Percentiles rank a stretch among this genome's conserved stretches.
Evolutionary conservation across 1,140 invertebrate species (phyloP).

Genomic region (Meteorus sp.): DNA sequence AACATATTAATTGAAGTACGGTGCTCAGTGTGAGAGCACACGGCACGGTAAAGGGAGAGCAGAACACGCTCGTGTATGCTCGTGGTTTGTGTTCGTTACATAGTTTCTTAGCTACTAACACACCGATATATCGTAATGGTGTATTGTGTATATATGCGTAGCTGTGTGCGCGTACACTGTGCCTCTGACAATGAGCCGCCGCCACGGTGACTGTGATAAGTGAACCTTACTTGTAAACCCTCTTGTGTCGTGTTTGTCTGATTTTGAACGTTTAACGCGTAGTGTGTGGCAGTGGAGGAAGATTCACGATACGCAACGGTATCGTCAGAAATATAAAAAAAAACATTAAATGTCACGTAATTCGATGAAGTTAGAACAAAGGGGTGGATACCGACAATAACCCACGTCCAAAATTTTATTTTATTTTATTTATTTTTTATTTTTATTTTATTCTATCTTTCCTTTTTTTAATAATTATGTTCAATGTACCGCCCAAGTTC

Average conservation of each 20-base stretch:
- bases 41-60: no score
- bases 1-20: no score
- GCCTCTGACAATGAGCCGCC: conserved; percentile 51
- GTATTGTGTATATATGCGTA: neutral
- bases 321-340: no score
- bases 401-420: conserved; percentile 29
- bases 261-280: conserved; percentile 36
- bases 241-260: conserved; percentile 22
- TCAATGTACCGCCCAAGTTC: conserved; percentile 60
- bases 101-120: neutral
- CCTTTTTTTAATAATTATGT: conserved; percentile 58
- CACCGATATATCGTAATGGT: no score
- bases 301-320: conserved; percentile 29
- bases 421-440: no score
- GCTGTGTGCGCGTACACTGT: conserved; percentile 35
- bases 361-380: no score
- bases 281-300: conserved; percentile 49
- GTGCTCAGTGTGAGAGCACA: no score
- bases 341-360: no score
- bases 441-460: no score
- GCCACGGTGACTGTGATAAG: conserved; percentile 52
- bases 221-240: conserved; percentile 36
- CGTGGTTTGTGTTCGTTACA: neutral
- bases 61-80: neutral
- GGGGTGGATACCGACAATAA: no score